Conservation (phyloP, 2,797 vertebrate genomes). For the Hybognathus amarus region DNA sequence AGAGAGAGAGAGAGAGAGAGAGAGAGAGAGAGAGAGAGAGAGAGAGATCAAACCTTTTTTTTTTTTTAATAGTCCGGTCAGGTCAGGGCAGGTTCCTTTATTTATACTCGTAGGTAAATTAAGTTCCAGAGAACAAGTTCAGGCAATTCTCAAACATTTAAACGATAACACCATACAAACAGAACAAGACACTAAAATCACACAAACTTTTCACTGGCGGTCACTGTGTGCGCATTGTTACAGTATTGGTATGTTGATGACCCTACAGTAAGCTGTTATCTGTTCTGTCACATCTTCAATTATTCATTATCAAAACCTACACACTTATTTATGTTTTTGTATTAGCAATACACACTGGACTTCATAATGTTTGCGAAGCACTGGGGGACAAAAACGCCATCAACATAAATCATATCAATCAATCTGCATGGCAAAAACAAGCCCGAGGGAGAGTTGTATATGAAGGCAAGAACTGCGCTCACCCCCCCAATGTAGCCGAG, state of each 20-base stretch:
- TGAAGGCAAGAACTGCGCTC: conserved; percentile 47
- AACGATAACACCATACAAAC: too few relatives aligned
- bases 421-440: conserved; percentile 56
- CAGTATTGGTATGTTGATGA: background rate
- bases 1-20: too few relatives aligned
- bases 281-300: conserved; percentile 23
- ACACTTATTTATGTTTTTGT: background rate
- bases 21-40: too few relatives aligned
- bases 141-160: too few relatives aligned
- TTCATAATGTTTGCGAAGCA: conserved; percentile 40
- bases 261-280: background rate
- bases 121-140: too few relatives aligned
- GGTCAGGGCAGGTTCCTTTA: too few relatives aligned
- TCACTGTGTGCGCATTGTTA: too few relatives aligned
- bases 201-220: too few relatives aligned
- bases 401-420: conserved; percentile 51
- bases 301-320: conserved; percentile 25
- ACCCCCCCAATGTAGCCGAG: conserved; percentile 53
- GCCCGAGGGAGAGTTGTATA: conserved; percentile 57
- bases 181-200: too few relatives aligned
- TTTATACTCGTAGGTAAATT: too few relatives aligned
- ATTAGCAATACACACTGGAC: conserved; percentile 49
- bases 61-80: too few relatives aligned
- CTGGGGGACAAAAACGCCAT: conserved; percentile 34
- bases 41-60: too few relatives aligned